Percentiles rank a stretch among this genome's conserved stretches.
Conservation (phyloP, 2,797 vertebrate genomes). For the Urophycis tenuis region DNA sequence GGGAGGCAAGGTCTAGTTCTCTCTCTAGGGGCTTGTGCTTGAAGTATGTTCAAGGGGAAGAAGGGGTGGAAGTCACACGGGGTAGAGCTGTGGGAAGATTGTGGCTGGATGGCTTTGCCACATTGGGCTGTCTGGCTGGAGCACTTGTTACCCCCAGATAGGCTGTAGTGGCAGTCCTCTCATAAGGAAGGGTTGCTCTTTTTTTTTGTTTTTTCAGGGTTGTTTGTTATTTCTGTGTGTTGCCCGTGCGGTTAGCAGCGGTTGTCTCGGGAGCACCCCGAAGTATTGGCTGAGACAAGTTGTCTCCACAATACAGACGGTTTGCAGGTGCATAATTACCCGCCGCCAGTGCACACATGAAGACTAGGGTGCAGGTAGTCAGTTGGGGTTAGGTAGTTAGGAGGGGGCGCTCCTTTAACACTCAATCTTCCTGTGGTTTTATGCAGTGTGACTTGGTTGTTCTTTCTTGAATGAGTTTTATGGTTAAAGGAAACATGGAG, state of each 20-base stretch:
- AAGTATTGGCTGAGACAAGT: neutral
- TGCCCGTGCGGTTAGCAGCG: conserved; percentile 8
- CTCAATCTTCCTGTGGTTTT: neutral
- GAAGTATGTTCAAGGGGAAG: no score
- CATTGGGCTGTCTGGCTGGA: neutral
- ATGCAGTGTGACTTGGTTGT: neutral
- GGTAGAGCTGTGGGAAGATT: neutral
- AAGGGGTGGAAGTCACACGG: no score
- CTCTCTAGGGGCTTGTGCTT: no score
- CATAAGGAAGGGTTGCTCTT: no score
- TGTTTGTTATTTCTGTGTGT: conserved; percentile 13
- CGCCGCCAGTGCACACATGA: neutral
- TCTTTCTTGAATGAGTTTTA: neutral
- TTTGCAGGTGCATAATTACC: neutral
- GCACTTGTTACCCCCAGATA: neutral
- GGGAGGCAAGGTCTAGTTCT: no score
- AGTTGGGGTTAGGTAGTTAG: conserved; percentile 4
- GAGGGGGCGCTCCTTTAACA: neutral
- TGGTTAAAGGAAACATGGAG: no score
- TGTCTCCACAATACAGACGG: neutral
- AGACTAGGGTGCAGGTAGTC: conserved; percentile 4
- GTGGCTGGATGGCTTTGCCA: neutral
- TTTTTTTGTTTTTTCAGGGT: neutral
- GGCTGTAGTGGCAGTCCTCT: neutral
- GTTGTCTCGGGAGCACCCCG: conserved; percentile 12